These are phyloP conservation scores for Endotricha flammealis DNA, from an alignment of 2,888 invertebrate genomes.

Conservation along the genomic window DNA sequence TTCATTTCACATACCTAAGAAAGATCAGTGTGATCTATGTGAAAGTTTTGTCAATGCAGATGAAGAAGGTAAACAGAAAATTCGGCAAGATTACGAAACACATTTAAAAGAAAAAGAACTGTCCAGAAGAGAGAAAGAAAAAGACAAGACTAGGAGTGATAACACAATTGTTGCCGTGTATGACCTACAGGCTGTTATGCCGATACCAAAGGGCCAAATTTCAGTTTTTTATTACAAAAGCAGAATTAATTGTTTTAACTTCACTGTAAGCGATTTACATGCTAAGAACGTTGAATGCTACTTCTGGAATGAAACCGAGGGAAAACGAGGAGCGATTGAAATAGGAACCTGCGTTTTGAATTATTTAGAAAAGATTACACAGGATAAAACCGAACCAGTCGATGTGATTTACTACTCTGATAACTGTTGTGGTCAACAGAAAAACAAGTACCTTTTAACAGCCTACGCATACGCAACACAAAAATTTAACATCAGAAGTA, in stretches of 20 bases:
- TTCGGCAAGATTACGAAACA: conserved; percentile 11
- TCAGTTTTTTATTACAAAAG: conserved; percentile 21
- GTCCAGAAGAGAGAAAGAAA: conserved; percentile 13
- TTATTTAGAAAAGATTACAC: conserved; percentile 11
- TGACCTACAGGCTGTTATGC: conserved; percentile 23
- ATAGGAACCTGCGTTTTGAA: conserved; percentile 19
- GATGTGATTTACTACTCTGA: conserved; percentile 2
- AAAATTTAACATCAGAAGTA: too few species aligned
- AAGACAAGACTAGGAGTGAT: conserved; percentile 7
- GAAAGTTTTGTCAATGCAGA: conserved; percentile 20
- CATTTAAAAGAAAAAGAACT: conserved; percentile 18
- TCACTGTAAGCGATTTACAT: conserved; percentile 15
- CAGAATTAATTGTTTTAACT: too few species aligned
- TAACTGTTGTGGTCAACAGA: conserved; percentile 6
- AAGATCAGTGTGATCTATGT: conserved; percentile 25
- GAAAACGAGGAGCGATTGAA: conserved; percentile 12
- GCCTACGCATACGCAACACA: not conserved
- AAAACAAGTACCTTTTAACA: conserved; percentile 5
- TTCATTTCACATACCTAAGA: conserved; percentile 23
- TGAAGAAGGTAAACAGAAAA: conserved; percentile 14
- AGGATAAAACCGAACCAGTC: not conserved
- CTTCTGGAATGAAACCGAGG: conserved; percentile 23
- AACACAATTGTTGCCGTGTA: conserved; percentile 17
- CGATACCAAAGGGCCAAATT: conserved; percentile 19
- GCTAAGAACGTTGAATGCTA: too few species aligned